Base-by-base conservation (phyloP, 2,888 invertebrate genomes). In the Tenthredo distinguenda region DNA sequence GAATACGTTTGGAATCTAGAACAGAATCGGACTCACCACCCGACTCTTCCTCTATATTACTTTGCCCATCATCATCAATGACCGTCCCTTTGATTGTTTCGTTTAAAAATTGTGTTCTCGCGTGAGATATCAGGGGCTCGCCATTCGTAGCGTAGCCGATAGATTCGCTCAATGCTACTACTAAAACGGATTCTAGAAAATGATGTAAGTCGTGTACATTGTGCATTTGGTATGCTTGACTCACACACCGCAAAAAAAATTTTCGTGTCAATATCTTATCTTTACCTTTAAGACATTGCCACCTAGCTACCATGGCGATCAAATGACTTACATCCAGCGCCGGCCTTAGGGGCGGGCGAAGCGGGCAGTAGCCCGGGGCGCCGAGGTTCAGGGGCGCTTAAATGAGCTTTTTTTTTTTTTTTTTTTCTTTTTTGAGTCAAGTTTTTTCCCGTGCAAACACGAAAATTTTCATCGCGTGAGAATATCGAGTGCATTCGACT, bases 181-280 rank as follows among this genome's bases (percentile, higher is more conserved):
- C 72, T 15, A 88, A 55, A 1, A 88, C 26, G 26, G 88, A 86
- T 86, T 87, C 87, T 0, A 88, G 21, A 34, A 86, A 88, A 83
- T 79, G 34, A 1, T 34, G 18, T 55, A 87, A 74, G 9, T 40
- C 62, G 10, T 71, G 31, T 5, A 87, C 87, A 18, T 86, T 62
- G 18, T 21, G 7, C 86, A 87, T 88, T 68, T 87, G 86, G 55
- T 87, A 88, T 2, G 86, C 86, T 77, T 86, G 87, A 10, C 82
- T 50, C 71, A 87, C 85, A 31, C 87, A 87, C 5, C 87, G 85
- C 50, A 85, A 34, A 76, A 86, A 88, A 12, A 88, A 86, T 83
- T 79, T 26, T 47, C 86, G 68, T 5, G 37, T 87, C 43, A 79
- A 81, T 10, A 15, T 15, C 12, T 72, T 72, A 1, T 72, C 21